Evolutionary conservation across 23 tunicate species (phyloP).

Genomic region (Styela clava): DNA sequence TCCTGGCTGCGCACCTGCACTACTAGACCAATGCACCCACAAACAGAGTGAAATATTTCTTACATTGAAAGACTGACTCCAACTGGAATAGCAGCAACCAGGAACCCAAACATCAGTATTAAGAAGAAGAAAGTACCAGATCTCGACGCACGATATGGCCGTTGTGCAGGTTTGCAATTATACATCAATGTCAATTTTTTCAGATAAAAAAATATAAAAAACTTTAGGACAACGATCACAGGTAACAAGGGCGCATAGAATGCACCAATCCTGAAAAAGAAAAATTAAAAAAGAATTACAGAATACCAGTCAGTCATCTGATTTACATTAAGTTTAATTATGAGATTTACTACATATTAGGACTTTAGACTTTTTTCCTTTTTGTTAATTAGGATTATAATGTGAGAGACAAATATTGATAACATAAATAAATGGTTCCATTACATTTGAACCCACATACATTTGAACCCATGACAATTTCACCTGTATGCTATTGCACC

Average conservation of each 20-base stretch:
- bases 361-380: no score
- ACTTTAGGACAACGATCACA: slow-evolving; percentile 79
- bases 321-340: no score
- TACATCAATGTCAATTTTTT: slow-evolving; percentile 73
- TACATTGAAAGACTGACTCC: slow-evolving; percentile 71
- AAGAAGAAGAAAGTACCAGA: slow-evolving; percentile 87
- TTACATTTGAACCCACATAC: no score
- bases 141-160: slow-evolving; percentile 68
- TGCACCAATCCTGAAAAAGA: slow-evolving; percentile 83
- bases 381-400: no score
- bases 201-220: slow-evolving; percentile 84
- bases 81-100: slow-evolving; percentile 80
- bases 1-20: no score
- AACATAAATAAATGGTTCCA: no score
- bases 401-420: background rate
- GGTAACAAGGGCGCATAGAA: slow-evolving; percentile 89
- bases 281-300: background rate
- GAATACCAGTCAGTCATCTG: no score
- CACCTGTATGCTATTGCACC: no score
- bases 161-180: slow-evolving; percentile 81
- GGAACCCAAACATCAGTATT: slow-evolving; percentile 64
- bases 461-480: no score
- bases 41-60: no score
- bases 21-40: no score
- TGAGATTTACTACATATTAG: no score